Evolutionary conservation across 2,113 vertebrate species (phyloP), one percentile per base, ranked within the genome.

Genomic region (Scytalopus superciliaris): DNA sequence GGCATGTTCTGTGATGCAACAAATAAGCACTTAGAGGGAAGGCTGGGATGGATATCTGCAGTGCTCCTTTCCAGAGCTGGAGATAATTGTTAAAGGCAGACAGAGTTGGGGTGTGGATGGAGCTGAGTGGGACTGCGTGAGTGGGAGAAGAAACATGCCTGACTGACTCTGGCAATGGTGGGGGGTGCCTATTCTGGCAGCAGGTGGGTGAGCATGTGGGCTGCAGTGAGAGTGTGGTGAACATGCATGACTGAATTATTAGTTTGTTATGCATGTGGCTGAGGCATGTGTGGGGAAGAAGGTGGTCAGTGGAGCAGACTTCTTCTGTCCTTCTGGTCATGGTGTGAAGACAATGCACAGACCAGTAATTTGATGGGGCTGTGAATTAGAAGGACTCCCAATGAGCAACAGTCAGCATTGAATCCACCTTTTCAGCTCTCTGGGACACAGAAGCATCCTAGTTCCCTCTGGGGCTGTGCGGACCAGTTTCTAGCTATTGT

Each of bases 101-200:
- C 78, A 96, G 57, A 47, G 60, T 76, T 6, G 16, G 72, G 83
- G 27, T 96, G 62, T 92, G 93, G 87, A 90, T 94, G 66, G 44
- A 85, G 60, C 85, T 89, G 72, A 84, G 92, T 96, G 92, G 92
- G 90, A 91, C 63, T 83, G 44, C 1, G 2, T 49, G 81, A 95
- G 88, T 95, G 87, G 84, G 90, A 89, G 81, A 77, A 84, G 85
- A 90, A 97, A 50, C 67, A 94, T 94, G 81, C 57, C 87, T 78
- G 76, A 79, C 76, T 82, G 14, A 73, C 62, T 94, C 83, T 91
- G 76, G 63, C 49, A 77, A 45, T 64, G 53, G 16, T 68, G 30
- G 75, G 27, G 77, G 62, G 14, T 67, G 47, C 78, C 39, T 92
- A 63, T 94, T 94, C 64, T 89, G 79, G 89, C 94, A 96, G 68